phyloP scores from a whole-genome alignment of 2,888 invertebrate genomes.

The Drosophila austrosaltans region DNA sequence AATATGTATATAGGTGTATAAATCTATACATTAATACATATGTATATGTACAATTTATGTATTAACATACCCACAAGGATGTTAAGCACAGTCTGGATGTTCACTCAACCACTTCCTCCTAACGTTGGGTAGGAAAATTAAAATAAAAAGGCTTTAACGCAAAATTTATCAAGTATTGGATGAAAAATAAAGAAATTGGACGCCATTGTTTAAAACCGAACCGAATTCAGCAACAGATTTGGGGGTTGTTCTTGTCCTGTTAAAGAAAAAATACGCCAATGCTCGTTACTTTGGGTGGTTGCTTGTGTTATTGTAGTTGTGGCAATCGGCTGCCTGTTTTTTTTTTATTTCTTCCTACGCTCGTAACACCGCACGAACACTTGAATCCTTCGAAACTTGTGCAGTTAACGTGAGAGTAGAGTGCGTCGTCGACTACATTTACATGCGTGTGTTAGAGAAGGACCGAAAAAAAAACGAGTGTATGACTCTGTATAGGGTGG shows the following conservation, averaged over 20 bases:
- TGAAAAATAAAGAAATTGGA: conserved; percentile 40
- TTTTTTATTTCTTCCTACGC: conserved; percentile 54
- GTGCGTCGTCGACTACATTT: conserved; percentile 7
- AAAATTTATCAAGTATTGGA: conserved; percentile 7
- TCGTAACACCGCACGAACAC: conserved; percentile 33
- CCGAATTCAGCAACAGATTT: conserved; percentile 28
- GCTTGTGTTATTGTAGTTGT: conserved; percentile 53
- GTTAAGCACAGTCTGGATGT: neutral
- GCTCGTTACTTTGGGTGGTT: conserved; percentile 54
- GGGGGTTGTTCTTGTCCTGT: conserved; percentile 56
- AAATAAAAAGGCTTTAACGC: conserved; percentile 24
- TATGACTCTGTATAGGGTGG: neutral
- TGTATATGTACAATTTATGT: neutral
- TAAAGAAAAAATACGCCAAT: conserved; percentile 48
- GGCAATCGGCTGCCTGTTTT: conserved; percentile 38
- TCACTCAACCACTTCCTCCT: conserved; percentile 9
- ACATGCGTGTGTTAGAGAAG: conserved; percentile 9
- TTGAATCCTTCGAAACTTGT: conserved; percentile 16
- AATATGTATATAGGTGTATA: neutral
- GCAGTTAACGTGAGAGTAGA: conserved; percentile 13
- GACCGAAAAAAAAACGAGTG: conserved; percentile 11
- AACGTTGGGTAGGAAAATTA: conserved; percentile 2
- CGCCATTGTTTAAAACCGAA: conserved; percentile 65
- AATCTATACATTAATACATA: neutral
- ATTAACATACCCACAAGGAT: neutral